Base-by-base conservation (phyloP, 2,113 vertebrate genomes). In the Misgurnus anguillicaudatus region DNA sequence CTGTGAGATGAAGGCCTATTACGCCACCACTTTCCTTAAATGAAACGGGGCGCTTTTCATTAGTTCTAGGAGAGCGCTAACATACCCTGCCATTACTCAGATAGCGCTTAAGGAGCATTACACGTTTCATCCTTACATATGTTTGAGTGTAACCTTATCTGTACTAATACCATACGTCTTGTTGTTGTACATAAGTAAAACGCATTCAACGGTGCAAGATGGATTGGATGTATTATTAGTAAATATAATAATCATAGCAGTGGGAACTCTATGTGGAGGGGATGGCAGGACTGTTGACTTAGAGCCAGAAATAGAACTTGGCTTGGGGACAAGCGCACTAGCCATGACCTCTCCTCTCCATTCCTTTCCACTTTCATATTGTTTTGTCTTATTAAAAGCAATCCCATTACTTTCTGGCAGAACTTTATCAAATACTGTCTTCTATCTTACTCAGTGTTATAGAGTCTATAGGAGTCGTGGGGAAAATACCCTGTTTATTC, bases 401-500 rank as follows among this genome's bases (percentile, higher is more conserved):
- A 67, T 77, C 63, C 48, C 19, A 66, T 55, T 53, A 58, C 47
- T 13, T 2, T 77, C 19, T 57, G 21, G 48, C 5, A 4, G 47
- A 58, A 58, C 53, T 58, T 72, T 73, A n/a, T 73, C n/a, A 60
- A 73, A 72, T 2, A 73, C n/a, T 21, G 42, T 39, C 48, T 51
- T 73, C 21, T 16, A n/a, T 53, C 38, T 73, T 38, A 9, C 10
- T 10, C 38, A 42, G 38, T 72, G 9, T 72, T 57, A 38, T 72
- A 8, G 53, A 36, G 36, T 21, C 48, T 70, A 11, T 9, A 57
- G 87, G 89, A 92, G 72, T 75, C 72, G 47, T 62, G 72, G 72
- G 58, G 90, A 86, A 84, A 80, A 82, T 64, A 36, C 75, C 85
- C 87, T 90, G 90, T 91, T 91, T 91, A 90, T 87, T 85, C 87